These are phyloP conservation scores for Monomorium pharaonis DNA, from an alignment of 1,140 invertebrate genomes.

Conservation along the genomic window DNA sequence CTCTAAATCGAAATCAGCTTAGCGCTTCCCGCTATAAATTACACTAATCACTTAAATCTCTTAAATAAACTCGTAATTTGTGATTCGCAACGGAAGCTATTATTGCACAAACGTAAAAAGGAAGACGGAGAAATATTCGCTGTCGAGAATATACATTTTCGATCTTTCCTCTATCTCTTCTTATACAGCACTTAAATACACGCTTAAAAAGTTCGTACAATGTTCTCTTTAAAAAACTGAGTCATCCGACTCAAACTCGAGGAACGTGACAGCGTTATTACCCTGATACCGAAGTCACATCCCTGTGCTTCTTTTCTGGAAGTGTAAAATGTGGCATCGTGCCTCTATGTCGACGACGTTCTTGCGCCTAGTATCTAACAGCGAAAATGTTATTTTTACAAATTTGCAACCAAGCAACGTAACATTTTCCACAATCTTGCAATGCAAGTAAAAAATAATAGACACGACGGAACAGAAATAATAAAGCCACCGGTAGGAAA, in stretches of 20 bases:
- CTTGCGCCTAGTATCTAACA: background rate
- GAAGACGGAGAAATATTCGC: constrained; percentile 7
- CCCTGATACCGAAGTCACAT: constrained; percentile 49
- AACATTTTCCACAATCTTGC: background rate
- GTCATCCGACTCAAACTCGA: constrained; percentile 14
- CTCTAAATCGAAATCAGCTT: constrained; percentile 60
- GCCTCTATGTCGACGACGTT: background rate
- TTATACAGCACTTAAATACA: constrained; percentile 37
- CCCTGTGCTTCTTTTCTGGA: background rate
- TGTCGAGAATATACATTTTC: constrained; percentile 60
- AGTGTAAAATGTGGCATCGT: background rate
- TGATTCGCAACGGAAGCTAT: constrained; percentile 10
- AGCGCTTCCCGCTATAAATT: constrained; percentile 17
- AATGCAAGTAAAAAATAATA: background rate
- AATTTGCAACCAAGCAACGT: background rate
- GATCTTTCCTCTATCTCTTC: constrained; percentile 39
- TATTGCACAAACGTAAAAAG: constrained; percentile 58
- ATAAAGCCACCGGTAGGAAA: background rate
- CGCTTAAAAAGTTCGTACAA: constrained; percentile 56
- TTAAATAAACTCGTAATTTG: background rate
- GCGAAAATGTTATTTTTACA: background rate
- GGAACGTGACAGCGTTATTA: background rate
- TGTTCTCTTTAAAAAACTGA: constrained; percentile 44
- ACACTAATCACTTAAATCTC: background rate
- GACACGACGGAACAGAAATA: background rate